Base-by-base conservation (phyloP, 2,113 vertebrate genomes). In the Hydrolagus affinis region DNA sequence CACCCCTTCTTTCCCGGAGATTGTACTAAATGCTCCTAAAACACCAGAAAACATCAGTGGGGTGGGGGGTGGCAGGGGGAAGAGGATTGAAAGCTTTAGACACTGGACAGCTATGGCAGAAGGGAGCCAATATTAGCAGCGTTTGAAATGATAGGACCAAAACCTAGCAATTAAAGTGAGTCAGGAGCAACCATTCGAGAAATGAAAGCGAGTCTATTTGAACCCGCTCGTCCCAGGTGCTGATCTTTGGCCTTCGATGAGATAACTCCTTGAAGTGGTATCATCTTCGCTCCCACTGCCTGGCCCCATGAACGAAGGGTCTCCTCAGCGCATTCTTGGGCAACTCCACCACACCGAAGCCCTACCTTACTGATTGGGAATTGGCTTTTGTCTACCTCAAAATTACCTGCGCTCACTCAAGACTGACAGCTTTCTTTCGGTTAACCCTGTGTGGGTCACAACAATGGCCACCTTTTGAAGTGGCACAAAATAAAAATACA, bases 371-470 rank as follows among this genome's bases (percentile, higher is more conserved):
- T 44, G n/a, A 44, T 44, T 44, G 6, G 44, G 44, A 6, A 44
- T 44, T 44, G 44, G 44, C 44, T 44, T 44, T 44, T 6, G 44
- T 44, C 44, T 6, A 44, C 44, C 44, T 6, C 44, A 44, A 44
- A 44, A 44, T 44, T 44, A 44, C 44, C 44, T 44, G 44, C 1
- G 44, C 6, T 44, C 44, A 44, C 44, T 44, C 44, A 6, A 70
- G 70, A 70, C 4, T 70, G 86, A 86, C 87, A 88, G 23, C 90
- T 91, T 89, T 87, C 85, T 90, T 90, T 91, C 88, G 0, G 44
- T 44, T 44, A 44, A 44, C 44, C 6, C 44, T 6, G 44, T 44
- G 44, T 44, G 44, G 44, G 44, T 3, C 1, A 44, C 44, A 44
- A 44, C 44, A 6, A 44, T 44, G 6, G 44, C 6, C 44, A 44